Conservation (phyloP, 2,888 invertebrate species). For the Tetheella fluctuosa region DNA sequence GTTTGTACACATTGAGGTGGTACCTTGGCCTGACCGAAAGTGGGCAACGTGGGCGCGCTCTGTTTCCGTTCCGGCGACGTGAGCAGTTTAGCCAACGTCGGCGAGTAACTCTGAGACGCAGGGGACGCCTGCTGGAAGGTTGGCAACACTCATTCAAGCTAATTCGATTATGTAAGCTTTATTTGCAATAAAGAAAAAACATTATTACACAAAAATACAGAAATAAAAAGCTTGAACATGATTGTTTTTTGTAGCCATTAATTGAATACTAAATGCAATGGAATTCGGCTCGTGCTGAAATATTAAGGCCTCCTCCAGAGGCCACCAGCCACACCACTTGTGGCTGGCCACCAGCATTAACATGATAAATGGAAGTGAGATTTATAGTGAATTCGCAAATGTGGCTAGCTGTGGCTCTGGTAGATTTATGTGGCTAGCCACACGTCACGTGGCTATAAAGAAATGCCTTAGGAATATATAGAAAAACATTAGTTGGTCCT, state of each 20-base stretch:
- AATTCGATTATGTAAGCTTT: constrained; percentile 42
- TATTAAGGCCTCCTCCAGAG: neutral
- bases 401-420: neutral
- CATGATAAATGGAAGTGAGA: neutral
- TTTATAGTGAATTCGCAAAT: neutral
- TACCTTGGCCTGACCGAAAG: constrained; percentile 84
- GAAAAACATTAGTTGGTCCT: constrained; percentile 32
- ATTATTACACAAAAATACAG: constrained; percentile 12
- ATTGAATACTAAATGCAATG: neutral
- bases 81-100: constrained; percentile 91
- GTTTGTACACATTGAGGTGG: constrained; percentile 65
- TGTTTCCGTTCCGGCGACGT: constrained; percentile 86
- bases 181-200: constrained; percentile 7
- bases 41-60: constrained; percentile 73
- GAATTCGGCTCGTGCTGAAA: neutral
- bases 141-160: constrained; percentile 82
- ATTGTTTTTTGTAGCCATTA: constrained; percentile 13
- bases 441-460: neutral
- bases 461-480: neutral
- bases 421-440: neutral
- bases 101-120: constrained; percentile 88
- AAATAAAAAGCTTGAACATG: constrained; percentile 9
- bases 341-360: neutral
- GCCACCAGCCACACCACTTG: neutral
- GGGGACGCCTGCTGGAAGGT: constrained; percentile 82